phyloP scores from a whole-genome alignment of 2,113 vertebrate species.

The Sander lucioperca region DNA sequence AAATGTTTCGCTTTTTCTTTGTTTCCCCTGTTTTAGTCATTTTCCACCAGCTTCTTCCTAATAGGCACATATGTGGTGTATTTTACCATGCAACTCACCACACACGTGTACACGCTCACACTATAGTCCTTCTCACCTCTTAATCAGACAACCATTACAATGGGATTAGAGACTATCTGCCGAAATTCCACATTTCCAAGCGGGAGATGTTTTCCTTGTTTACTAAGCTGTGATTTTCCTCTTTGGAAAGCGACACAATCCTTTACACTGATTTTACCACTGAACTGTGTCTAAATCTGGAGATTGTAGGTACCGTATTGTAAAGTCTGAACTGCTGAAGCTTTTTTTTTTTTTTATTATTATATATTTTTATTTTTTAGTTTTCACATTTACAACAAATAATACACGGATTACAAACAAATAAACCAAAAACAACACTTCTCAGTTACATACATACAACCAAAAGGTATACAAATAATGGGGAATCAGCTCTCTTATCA shows the following conservation, averaged over 20 bases:
- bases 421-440: too few relatives aligned
- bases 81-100: conserved; percentile 19
- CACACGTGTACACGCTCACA: conserved; percentile 20
- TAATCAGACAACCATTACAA: conserved; percentile 86
- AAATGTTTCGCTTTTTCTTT: conserved; percentile 50
- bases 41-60: not conserved
- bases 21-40: conserved; percentile 26
- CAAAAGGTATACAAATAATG: too few relatives aligned
- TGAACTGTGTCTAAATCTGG: conserved; percentile 45
- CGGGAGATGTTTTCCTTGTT: conserved; percentile 73
- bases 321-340: conserved; percentile 17
- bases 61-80: conserved; percentile 5
- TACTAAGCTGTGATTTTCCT: conserved; percentile 70
- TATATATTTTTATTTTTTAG: too few relatives aligned
- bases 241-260: conserved; percentile 50
- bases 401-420: too few relatives aligned
- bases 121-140: conserved; percentile 76
- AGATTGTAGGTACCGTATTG: not conserved
- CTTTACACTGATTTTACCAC: conserved; percentile 14
- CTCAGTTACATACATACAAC: too few relatives aligned
- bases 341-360: not conserved
- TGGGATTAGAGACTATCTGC: conserved; percentile 82
- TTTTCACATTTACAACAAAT: too few relatives aligned
- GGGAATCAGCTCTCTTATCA: too few relatives aligned
- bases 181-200: conserved; percentile 75